These are phyloP conservation scores for Apotomis turbidana DNA, from an alignment of 2,888 invertebrate species.

Conservation along the genomic window DNA sequence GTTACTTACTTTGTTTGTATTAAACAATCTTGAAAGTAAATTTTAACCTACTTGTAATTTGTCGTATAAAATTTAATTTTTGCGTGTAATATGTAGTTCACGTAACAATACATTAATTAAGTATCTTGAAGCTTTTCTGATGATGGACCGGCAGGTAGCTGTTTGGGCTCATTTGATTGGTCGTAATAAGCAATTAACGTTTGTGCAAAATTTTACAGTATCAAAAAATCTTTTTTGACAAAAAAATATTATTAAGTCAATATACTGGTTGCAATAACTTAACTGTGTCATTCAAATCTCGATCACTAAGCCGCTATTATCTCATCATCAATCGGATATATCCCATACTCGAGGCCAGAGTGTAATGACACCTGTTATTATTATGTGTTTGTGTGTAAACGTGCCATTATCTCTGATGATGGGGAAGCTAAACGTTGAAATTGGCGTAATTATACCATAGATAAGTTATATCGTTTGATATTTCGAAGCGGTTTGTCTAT, in stretches of 20 bases:
- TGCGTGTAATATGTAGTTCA: no score
- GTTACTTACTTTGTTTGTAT: no score
- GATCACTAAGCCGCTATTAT: conserved; percentile 32
- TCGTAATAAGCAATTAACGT: no score
- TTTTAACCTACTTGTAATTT: no score
- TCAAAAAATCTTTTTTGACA: no score
- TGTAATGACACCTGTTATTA: conserved; percentile 28
- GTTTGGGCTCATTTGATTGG: no score
- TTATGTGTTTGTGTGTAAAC: conserved; percentile 35
- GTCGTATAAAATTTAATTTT: no score
- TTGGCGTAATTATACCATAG: conserved; percentile 1
- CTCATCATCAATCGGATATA: conserved; percentile 35
- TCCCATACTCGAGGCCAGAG: conserved; percentile 27
- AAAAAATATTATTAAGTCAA: background rate
- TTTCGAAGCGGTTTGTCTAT: background rate
- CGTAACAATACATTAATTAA: no score
- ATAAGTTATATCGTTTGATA: conserved; percentile 9
- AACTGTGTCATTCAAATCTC: conserved; percentile 4
- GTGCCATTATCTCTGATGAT: conserved; percentile 36
- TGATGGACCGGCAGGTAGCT: no score
- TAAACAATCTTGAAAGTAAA: no score
- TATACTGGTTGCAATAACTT: background rate
- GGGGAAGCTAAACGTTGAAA: conserved; percentile 25
- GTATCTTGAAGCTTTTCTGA: no score
- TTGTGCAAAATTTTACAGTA: no score